Percentiles rank a stretch among this genome's conserved stretches.
Conservation (phyloP, 2,888 invertebrate species). For the Epistrophella euchroma region DNA sequence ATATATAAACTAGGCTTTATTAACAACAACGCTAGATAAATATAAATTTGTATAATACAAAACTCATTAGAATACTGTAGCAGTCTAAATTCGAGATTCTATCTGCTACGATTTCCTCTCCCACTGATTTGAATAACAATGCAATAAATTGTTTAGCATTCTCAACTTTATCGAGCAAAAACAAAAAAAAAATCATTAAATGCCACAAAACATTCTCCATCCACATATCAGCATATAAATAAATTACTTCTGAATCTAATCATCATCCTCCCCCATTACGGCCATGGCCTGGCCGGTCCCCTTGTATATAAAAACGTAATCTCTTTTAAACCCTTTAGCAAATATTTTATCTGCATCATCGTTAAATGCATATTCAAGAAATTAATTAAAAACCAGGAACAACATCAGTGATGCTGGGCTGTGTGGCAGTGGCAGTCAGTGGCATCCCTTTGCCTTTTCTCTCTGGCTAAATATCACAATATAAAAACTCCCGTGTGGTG, state of each 20-base stretch:
- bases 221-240: slow-evolving; percentile 4
- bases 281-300: background rate
- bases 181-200: slow-evolving; percentile 39
- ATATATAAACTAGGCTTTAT: too few relatives aligned
- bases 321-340: slow-evolving; percentile 24
- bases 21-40: too few relatives aligned
- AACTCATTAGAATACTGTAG: background rate
- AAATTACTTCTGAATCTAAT: slow-evolving; percentile 34
- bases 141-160: background rate
- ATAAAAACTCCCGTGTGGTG: slow-evolving; percentile 25
- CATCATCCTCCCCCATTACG: slow-evolving; percentile 29
- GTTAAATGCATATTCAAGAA: slow-evolving; percentile 66
- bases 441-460: slow-evolving; percentile 27
- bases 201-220: slow-evolving; percentile 7
- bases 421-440: background rate
- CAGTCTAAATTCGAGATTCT: background rate
- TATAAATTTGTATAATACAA: too few relatives aligned
- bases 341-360: slow-evolving; percentile 42
- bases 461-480: slow-evolving; percentile 32
- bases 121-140: background rate
- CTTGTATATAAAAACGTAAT: slow-evolving; percentile 2
- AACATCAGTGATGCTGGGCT: slow-evolving; percentile 1
- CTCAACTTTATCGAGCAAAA: background rate
- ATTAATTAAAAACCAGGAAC: slow-evolving; percentile 72
- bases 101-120: background rate